These are phyloP conservation scores for Ips typographus DNA, from an alignment of 1,140 invertebrate genomes.

Conservation along the genomic window DNA sequence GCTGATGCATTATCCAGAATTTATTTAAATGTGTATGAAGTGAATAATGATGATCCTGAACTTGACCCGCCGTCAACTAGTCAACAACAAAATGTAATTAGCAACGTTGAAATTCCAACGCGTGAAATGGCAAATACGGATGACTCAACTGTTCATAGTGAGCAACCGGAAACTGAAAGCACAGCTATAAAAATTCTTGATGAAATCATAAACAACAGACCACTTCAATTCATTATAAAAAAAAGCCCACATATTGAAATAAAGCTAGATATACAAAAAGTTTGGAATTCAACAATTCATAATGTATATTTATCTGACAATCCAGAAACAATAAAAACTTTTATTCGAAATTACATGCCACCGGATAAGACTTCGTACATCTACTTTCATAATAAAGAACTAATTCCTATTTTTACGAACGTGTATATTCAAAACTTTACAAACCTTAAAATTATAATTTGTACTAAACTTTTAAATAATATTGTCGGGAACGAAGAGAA, in stretches of 20 bases:
- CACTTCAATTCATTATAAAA: not conserved
- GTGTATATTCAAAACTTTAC: slow-evolving; percentile 1
- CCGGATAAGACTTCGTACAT: not conserved
- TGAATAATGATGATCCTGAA: no score
- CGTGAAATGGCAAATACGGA: no score
- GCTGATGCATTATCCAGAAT: no score
- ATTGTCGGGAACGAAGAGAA: not conserved
- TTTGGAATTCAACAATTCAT: slow-evolving; percentile 3
- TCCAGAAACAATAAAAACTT: not conserved
- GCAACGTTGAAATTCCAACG: no score
- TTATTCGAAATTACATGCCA: not conserved
- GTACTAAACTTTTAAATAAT: slow-evolving; percentile 15
- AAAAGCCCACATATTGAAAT: not conserved
- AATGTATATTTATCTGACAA: not conserved
- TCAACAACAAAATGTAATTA: no score
- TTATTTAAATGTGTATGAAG: no score
- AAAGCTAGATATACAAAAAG: not conserved
- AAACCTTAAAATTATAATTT: slow-evolving; percentile 15
- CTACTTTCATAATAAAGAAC: not conserved
- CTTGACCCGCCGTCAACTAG: no score
- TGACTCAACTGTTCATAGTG: slow-evolving; percentile 2
- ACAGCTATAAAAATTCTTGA: not conserved
- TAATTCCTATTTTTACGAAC: not conserved
- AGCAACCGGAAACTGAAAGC: not conserved
- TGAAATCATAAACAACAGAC: slow-evolving; percentile 6